A percentile compares a stretch with the other conserved stretches of the same genome.
Conservation (phyloP, 2,113 vertebrate genomes). For the Symphodus melops region DNA sequence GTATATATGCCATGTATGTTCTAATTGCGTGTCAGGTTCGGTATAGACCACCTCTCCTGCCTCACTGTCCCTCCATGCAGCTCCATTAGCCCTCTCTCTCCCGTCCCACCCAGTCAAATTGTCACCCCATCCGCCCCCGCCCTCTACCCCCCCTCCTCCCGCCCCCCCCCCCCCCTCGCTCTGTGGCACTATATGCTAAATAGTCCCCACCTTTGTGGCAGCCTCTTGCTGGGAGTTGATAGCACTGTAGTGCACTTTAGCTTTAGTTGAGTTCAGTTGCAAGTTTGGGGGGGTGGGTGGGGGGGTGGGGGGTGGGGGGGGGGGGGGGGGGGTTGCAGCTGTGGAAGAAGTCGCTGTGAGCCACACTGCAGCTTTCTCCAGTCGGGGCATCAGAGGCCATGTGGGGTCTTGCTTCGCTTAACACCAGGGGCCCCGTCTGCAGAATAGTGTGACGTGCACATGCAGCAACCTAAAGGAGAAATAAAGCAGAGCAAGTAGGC, state of each 20-base stretch:
- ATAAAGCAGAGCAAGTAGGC: neutral
- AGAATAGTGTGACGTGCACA: neutral
- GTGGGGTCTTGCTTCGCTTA: conserved; percentile 14
- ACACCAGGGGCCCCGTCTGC: neutral
- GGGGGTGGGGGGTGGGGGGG: conserved; percentile 10
- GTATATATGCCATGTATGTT: conserved; percentile 53
- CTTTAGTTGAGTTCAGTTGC: conserved; percentile 34
- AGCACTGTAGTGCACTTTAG: conserved; percentile 21
- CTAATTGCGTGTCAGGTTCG: conserved; percentile 64
- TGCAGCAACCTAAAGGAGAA: neutral
- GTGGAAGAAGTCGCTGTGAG: conserved; percentile 24
- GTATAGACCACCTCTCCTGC: conserved; percentile 48
- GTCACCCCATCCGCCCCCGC: conserved; percentile 20
- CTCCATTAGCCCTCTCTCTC: conserved; percentile 42
- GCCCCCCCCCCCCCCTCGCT: neutral
- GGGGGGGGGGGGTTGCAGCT: conserved; percentile 20
- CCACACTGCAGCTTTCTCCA: conserved; percentile 17
- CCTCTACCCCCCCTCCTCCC: neutral
- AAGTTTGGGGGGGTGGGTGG: conserved; percentile 24
- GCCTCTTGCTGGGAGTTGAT: conserved; percentile 30
- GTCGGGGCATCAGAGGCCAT: conserved; percentile 8
- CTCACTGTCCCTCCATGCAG: conserved; percentile 46
- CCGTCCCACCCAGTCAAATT: conserved; percentile 52
- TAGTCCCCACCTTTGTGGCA: conserved; percentile 22
- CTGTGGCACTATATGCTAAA: conserved; percentile 54